Percentiles rank a stretch among this genome's conserved stretches.
phyloP scores from a whole-genome alignment of 2,797 vertebrate species.

The Microctenopoma lineatum region DNA sequence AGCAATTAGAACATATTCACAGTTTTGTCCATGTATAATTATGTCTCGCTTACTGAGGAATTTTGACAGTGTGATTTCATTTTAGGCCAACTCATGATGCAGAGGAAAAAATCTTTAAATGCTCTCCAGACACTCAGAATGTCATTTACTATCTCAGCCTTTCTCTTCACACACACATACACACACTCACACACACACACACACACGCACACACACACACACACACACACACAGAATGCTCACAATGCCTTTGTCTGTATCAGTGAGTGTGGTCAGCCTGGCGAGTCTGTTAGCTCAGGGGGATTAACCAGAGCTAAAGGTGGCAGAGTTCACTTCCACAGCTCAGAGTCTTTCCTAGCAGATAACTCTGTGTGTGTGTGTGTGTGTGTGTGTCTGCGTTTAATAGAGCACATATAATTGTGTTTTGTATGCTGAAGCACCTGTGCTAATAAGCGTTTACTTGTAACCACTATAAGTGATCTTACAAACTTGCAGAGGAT shows the following conservation, averaged over 20 bases:
- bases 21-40: background rate
- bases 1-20: background rate
- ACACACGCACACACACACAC: too few species aligned
- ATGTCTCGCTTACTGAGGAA: background rate
- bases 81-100: background rate
- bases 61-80: background rate
- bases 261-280: conserved; percentile 31
- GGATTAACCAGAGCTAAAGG: conserved; percentile 57
- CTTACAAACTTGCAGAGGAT: too few species aligned
- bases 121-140: conserved; percentile 15
- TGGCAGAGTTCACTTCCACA: conserved; percentile 44
- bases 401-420: conserved; percentile 2
- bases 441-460: conserved; percentile 17
- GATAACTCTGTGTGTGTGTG: conserved; percentile 25
- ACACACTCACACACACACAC: too few species aligned
- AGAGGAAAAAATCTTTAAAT: background rate
- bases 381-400: conserved; percentile 8
- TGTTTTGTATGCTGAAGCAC: background rate
- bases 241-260: conserved; percentile 21
- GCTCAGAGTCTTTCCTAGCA: conserved; percentile 22
- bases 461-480: conserved; percentile 13
- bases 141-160: too few species aligned
- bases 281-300: conserved; percentile 45
- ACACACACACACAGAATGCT: background rate
- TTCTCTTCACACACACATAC: too few species aligned